These are phyloP conservation scores for Pogona vitticeps DNA, from an alignment of 2,113 vertebrate genomes.

Conservation along the genomic window DNA sequence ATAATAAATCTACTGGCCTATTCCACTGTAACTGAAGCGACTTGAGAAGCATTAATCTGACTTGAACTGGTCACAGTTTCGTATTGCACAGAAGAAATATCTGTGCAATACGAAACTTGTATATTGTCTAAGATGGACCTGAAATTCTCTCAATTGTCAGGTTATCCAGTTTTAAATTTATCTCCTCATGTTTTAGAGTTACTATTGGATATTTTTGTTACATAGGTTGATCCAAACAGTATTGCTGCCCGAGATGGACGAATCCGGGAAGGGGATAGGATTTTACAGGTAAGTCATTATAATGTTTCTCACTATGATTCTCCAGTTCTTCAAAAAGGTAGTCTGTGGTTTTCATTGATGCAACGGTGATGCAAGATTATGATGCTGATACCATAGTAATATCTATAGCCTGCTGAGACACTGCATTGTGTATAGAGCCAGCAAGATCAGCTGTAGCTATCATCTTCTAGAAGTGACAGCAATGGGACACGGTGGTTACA, in stretches of 20 bases:
- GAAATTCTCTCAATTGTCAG: not conserved
- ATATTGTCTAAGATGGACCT: not conserved
- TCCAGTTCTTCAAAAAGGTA: conserved; percentile 3
- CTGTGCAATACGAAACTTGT: not conserved
- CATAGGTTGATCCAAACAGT: conserved; percentile 92
- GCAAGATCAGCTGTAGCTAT: not conserved
- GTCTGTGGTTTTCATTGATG: conserved; percentile 37
- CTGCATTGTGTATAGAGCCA: not conserved
- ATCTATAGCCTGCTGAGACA: not conserved
- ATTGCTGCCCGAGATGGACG: conserved; percentile 93
- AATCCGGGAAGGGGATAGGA: conserved; percentile 94
- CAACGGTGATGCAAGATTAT: not conserved
- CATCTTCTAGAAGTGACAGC: not conserved
- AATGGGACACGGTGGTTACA: too few species aligned
- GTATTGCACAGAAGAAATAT: too few species aligned
- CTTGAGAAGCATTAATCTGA: too few species aligned
- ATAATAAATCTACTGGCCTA: too few species aligned
- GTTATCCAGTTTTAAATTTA: not conserved
- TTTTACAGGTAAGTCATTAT: conserved; percentile 87
- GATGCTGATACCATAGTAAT: not conserved
- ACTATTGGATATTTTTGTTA: not conserved
- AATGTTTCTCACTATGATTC: conserved; percentile 31
- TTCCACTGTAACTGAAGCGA: not conserved
- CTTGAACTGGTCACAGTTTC: too few species aligned
- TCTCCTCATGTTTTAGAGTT: not conserved